phyloP scores from a whole-genome alignment of 2,113 vertebrate genomes.

The Esox niger region DNA sequence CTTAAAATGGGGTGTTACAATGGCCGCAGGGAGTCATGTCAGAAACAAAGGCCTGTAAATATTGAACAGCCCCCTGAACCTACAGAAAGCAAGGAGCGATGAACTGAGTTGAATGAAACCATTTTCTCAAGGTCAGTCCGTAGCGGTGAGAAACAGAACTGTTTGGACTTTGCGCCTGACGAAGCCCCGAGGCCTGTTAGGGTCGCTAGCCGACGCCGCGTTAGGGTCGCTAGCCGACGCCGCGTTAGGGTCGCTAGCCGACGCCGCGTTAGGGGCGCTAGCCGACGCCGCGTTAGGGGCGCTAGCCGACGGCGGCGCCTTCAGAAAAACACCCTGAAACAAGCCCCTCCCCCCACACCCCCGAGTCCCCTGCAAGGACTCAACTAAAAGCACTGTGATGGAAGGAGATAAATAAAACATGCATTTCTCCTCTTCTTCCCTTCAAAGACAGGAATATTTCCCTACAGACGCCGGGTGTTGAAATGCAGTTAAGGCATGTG shows the following conservation, averaged over 20 bases:
- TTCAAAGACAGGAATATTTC: slow-evolving; percentile 13
- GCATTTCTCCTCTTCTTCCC: slow-evolving; percentile 14
- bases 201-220: no score
- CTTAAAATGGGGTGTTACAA: not conserved
- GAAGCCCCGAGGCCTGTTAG: not conserved
- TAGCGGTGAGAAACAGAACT: slow-evolving; percentile 8
- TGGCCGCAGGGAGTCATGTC: slow-evolving; percentile 8
- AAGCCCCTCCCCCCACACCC: slow-evolving; percentile 18
- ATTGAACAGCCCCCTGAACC: slow-evolving; percentile 3
- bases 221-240: slow-evolving; percentile 3
- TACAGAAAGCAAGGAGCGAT: slow-evolving; percentile 6
- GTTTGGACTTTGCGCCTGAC: slow-evolving; percentile 12
- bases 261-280: no score
- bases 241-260: no score
- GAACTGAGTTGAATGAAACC: not conserved
- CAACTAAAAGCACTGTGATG: slow-evolving; percentile 21
- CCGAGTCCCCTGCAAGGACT: slow-evolving; percentile 13
- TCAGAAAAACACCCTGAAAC: slow-evolving; percentile 10
- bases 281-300: no score
- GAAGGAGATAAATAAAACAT: slow-evolving; percentile 17
- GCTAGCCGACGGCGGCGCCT: no score
- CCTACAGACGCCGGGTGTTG: slow-evolving; percentile 16
- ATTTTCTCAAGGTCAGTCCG: slow-evolving; percentile 12
- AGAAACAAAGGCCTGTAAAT: slow-evolving; percentile 11
- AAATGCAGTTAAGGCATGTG: slow-evolving; percentile 23